A percentile compares a stretch with the other conserved stretches of the same genome.
phyloP scores from a whole-genome alignment of 2,888 invertebrate genomes.

The Lucinisca nassula region DNA sequence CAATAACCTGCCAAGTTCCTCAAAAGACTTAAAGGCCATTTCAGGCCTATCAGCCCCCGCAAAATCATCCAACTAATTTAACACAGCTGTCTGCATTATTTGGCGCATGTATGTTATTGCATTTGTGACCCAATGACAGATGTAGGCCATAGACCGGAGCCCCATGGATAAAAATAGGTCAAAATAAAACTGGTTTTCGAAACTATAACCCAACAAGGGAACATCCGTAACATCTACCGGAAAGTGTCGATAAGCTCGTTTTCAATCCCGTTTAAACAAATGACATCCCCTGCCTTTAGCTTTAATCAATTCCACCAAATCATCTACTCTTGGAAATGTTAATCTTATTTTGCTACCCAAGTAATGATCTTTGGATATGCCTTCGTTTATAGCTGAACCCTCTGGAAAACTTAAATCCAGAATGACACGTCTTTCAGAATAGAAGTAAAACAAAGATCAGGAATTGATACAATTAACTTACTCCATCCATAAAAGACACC shows the following conservation, averaged over 20 bases:
- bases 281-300: neutral
- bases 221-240: neutral
- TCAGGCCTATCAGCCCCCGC: neutral
- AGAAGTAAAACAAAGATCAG: too few species aligned
- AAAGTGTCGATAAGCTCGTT: neutral
- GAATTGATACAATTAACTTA: too few species aligned
- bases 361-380: neutral
- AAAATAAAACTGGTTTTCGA: neutral
- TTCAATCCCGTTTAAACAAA: neutral
- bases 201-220: neutral
- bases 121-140: neutral
- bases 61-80: neutral
- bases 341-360: neutral
- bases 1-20: neutral
- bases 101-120: neutral
- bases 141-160: neutral
- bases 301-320: neutral
- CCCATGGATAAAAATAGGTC: neutral
- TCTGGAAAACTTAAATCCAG: neutral
- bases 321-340: neutral
- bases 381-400: neutral
- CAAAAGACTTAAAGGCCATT: neutral
- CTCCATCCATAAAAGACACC: too few species aligned
- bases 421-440: neutral
- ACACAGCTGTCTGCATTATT: neutral